Base-by-base conservation (phyloP, 2,113 vertebrate genomes). In the Puffinus mauretanicus region DNA sequence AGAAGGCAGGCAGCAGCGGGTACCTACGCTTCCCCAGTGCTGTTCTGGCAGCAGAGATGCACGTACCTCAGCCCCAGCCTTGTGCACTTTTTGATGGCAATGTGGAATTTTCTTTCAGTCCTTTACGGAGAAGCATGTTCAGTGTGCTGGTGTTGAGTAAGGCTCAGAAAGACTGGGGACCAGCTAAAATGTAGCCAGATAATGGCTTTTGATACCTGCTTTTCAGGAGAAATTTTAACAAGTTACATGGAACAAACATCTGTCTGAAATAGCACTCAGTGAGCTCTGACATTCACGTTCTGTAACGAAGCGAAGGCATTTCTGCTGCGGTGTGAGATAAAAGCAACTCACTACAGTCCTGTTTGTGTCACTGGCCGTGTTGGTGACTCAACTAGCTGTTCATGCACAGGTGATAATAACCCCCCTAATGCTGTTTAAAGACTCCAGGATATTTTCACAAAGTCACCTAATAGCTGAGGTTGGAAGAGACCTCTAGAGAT, bases 401-500 rank as follows among this genome's bases (percentile, higher is more conserved):
- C 42, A 10, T 18, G 70, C 17, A 65, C 49, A 84, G 52, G 46
- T 87, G 67, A 58, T 82, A 38, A 70, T 58, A 86, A 49, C 9
- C 6, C 29, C 18, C 32, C 51, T 42, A 26, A 26, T 16, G 42
- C 60, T 62, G 14, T 77, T 90, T 77, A 71, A 82, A 51, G 46
- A 55, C 55, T 78, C 29, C 26, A 44, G 25, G 60, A 34, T 89
- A 75, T 84, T 93, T 82, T 75, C 55, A 38, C 2, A 65, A 52
- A 78, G 30, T 42, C 55, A n/a, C 2, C 0, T 42, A 76, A 78
- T 25, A 67, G 60, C 61, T 55, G 73, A 82, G 47, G 9, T 30
- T 82, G 26, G 52, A 93, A 76, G n/a, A 85, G 60, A 80, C n/a
- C 85, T 90, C 90, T 49, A 52, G 86, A 78, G 89, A 82, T 13